Base-by-base conservation (phyloP, 53 echinoderm and acorn worm genomes). In the Zoroaster sp. region DNA sequence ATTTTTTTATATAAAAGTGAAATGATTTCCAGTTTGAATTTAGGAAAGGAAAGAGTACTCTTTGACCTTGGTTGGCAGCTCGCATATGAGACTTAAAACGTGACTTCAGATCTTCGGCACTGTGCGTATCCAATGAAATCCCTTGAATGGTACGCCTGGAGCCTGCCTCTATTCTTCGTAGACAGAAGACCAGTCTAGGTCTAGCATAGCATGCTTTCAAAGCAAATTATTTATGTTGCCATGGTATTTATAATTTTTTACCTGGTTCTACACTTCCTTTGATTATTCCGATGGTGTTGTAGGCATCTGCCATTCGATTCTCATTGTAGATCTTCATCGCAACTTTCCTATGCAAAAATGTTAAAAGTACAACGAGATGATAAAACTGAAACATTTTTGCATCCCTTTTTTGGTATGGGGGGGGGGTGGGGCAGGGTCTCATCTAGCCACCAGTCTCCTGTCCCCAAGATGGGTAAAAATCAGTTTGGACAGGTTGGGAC, bases 191-290 rank as follows among this genome's bases (percentile, higher is more conserved):
- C 8, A 59, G 25, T 21, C 3, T 59, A 1, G 2, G n/a, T 44
- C 45, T 10, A 44, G 37, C 4, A 72, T 40, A 4, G 25, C 9
- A 68, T 20, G 5, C 18, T 68, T n/a, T 8, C 18, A 79, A 17
- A 17, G 23, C 18, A 43, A 20, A 35, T 21, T 69, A 68, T 45
- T 25, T 11, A 11, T 33, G 25, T 12, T 7, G 47, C 11, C 4
- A 39, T 4, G 38, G 11, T 14, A 5, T 28, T 3, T 5, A 36
- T 12, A 10, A 37, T 3, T 21, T 30, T 3, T 75, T 91, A 98
- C 99, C 99, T 90, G 99, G 99, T 75, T 98, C 99, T 4, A 98
- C 94, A 55, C 87, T 92, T n/a, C 99, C 99, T 40, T 66, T 72
- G 25, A 98, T 81, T 18, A 83, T 89, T 43, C 99, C 99, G 17